These are phyloP conservation scores for Brachionus koreanus DNA, from an alignment of 1,140 invertebrate species.

Conservation along the genomic window DNA sequence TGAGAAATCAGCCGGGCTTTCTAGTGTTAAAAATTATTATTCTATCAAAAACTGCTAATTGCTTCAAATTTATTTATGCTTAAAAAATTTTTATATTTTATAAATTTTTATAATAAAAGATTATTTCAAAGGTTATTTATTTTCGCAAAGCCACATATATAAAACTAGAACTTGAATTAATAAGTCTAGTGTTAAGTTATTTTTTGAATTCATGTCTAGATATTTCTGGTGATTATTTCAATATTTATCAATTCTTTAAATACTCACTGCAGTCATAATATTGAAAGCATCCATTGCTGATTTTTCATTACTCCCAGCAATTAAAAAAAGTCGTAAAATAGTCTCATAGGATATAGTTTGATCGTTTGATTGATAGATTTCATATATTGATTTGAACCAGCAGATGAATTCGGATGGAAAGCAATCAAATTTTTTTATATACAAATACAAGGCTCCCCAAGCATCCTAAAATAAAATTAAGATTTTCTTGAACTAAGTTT, in stretches of 20 bases:
- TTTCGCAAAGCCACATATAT: too few species aligned
- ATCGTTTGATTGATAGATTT: conserved; percentile 18
- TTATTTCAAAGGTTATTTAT: too few species aligned
- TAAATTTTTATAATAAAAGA: too few species aligned
- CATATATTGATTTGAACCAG: conserved; percentile 29
- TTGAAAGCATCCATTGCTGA: not conserved
- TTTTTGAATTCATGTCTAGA: too few species aligned
- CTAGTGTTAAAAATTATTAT: too few species aligned
- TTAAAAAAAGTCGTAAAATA: not conserved
- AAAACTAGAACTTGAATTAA: too few species aligned
- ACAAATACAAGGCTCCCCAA: conserved; percentile 22
- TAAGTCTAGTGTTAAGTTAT: too few species aligned
- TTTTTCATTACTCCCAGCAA: not conserved
- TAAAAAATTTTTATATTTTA: too few species aligned
- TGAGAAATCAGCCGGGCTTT: too few species aligned
- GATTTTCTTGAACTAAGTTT: not conserved
- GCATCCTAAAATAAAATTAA: conserved; percentile 9
- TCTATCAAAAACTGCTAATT: too few species aligned
- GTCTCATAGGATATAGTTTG: not conserved
- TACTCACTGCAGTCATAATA: conserved; percentile 15
- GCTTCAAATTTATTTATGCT: too few species aligned
- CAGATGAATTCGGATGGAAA: conserved; percentile 12
- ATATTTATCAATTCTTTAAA: not conserved
- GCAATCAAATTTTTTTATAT: conserved; percentile 4
- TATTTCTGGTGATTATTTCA: not conserved